Evolutionary conservation across 2,888 invertebrate species (phyloP).

Genomic region (Ferrisia virgata): DNA sequence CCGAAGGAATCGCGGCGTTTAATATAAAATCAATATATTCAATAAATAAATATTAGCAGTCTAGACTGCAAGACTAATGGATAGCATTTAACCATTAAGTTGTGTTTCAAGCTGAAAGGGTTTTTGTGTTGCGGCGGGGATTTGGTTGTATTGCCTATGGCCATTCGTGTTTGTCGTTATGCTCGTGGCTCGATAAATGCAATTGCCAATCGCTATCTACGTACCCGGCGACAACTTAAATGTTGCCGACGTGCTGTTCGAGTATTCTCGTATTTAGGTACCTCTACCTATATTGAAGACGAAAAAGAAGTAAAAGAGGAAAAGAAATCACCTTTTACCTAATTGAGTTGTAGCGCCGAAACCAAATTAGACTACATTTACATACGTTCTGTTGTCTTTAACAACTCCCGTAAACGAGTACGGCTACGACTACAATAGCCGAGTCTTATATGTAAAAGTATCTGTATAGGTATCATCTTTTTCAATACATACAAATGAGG

Average conservation of each 20-base stretch:
- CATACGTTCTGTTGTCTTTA: conserved; percentile 12
- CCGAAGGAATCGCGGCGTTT: conserved; percentile 27
- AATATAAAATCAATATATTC: conserved; percentile 41
- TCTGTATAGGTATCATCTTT: too few relatives aligned
- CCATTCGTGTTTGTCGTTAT: conserved; percentile 39
- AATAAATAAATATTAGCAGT: conserved; percentile 45
- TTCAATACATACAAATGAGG: too few relatives aligned
- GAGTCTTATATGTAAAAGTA: neutral
- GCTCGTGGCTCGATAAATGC: conserved; percentile 39
- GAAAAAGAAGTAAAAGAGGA: neutral
- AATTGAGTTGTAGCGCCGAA: conserved; percentile 30
- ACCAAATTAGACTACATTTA: conserved; percentile 21
- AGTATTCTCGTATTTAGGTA: neutral
- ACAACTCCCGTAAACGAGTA: neutral
- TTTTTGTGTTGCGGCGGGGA: conserved; percentile 44
- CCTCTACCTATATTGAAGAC: too few relatives aligned
- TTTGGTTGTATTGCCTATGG: conserved; percentile 38
- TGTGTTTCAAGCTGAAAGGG: conserved; percentile 41
- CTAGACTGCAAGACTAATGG: conserved; percentile 45
- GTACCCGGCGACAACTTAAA: conserved; percentile 31
- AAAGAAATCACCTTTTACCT: neutral
- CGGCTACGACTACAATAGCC: neutral
- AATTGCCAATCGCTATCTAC: conserved; percentile 36
- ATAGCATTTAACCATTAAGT: conserved; percentile 45
- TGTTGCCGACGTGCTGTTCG: conserved; percentile 18